These are phyloP conservation scores for Salmo trutta DNA, from an alignment of 2,797 vertebrate species.

Conservation along the genomic window DNA sequence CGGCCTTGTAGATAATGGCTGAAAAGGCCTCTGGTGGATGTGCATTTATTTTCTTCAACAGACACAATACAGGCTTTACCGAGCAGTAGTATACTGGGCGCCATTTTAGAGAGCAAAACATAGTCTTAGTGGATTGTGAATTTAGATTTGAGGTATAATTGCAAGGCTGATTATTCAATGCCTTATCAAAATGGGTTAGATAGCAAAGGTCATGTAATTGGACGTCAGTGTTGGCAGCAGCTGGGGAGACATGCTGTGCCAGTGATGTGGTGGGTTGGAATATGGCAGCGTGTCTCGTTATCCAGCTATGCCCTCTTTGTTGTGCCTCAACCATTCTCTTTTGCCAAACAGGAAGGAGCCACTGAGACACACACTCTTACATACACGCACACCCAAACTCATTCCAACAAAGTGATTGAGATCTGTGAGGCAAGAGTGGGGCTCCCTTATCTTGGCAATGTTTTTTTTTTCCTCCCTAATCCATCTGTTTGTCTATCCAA, in stretches of 20 bases:
- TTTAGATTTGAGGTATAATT: background rate
- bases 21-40: background rate
- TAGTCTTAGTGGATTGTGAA: too few species aligned
- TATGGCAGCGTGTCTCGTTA: slow-evolving; percentile 46
- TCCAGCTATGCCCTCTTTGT: slow-evolving; percentile 48
- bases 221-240: slow-evolving; percentile 36
- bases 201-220: slow-evolving; percentile 28
- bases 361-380: slow-evolving; percentile 23
- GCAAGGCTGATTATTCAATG: background rate
- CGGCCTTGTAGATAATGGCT: background rate
- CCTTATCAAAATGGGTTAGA: slow-evolving; percentile 7
- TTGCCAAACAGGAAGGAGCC: slow-evolving; percentile 52
- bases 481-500: slow-evolving; percentile 58
- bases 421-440: slow-evolving; percentile 53
- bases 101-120: background rate
- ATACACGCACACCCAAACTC: slow-evolving; percentile 31
- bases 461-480: slow-evolving; percentile 52
- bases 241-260: slow-evolving; percentile 16
- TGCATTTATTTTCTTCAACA: background rate
- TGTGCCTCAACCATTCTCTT: slow-evolving; percentile 54
- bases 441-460: slow-evolving; percentile 42
- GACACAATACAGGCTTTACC: background rate
- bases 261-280: slow-evolving; percentile 24
- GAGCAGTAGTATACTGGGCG: background rate
- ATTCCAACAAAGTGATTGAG: slow-evolving; percentile 50